Conservation (phyloP, 2,797 vertebrate species). For the Tenualosa ilisha region DNA sequence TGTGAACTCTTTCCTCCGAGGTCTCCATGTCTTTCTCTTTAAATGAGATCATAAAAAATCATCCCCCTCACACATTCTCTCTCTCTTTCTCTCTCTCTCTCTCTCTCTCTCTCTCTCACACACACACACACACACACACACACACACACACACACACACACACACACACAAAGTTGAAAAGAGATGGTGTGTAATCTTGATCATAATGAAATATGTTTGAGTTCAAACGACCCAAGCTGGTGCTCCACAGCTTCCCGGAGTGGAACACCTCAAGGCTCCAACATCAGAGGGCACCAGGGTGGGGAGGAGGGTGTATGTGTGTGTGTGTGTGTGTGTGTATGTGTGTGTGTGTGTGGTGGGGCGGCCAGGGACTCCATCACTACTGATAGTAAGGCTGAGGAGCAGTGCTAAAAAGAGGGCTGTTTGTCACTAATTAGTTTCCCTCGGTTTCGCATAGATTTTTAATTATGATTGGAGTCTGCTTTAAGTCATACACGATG, state of each 20-base stretch:
- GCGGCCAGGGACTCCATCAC: not conserved
- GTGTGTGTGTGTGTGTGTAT: constrained; percentile 26
- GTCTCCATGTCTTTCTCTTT: not conserved
- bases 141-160: not conserved
- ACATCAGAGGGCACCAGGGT: not conserved
- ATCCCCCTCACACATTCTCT: not conserved
- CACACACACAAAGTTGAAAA: constrained; percentile 1
- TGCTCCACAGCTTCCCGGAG: not conserved
- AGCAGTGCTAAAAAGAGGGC: not conserved
- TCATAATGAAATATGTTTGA: constrained; percentile 18
- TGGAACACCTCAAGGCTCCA: constrained; percentile 3
- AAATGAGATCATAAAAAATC: not conserved
- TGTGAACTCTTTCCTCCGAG: not conserved
- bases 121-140: no score
- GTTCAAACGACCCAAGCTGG: constrained; percentile 13
- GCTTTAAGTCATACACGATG: constrained; percentile 1
- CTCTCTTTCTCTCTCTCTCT: no score
- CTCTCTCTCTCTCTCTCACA: no score
- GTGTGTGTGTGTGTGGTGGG: not conserved
- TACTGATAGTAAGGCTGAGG: not conserved
- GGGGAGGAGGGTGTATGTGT: constrained; percentile 21
- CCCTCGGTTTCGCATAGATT: not conserved
- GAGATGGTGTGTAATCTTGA: constrained; percentile 16
- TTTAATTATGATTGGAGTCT: constrained; percentile 14
- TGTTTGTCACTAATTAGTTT: constrained; percentile 17